These are phyloP conservation scores for Sibirionetta formosa DNA, from an alignment of 2,797 vertebrate species.

Conservation along the genomic window DNA sequence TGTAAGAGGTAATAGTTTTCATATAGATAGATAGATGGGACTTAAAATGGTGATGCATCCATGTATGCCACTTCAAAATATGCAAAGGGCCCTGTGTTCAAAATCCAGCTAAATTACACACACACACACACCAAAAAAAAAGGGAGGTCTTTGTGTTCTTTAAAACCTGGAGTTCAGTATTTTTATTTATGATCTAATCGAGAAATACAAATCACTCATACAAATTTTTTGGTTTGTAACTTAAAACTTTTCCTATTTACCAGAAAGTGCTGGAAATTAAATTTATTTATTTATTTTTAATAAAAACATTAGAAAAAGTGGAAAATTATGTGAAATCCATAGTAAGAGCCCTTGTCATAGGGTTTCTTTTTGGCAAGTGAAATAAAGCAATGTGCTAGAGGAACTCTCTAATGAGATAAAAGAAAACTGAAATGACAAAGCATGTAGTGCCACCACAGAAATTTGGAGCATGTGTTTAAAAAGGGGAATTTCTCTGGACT, in stretches of 20 bases:
- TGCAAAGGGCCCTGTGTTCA: background rate
- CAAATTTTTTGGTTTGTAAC: background rate
- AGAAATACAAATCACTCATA: background rate
- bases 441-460: background rate
- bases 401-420: constrained; percentile 15
- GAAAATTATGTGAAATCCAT: constrained; percentile 7
- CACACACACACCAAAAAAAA: background rate
- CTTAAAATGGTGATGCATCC: background rate
- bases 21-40: background rate
- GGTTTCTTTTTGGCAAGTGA: background rate
- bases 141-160: background rate
- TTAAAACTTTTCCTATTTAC: background rate
- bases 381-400: background rate
- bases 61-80: background rate
- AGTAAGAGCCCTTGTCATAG: background rate
- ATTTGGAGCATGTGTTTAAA: background rate
- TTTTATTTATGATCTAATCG: background rate
- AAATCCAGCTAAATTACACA: background rate
- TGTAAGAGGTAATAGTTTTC: background rate
- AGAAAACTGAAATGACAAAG: constrained; percentile 10
- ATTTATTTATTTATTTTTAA: background rate
- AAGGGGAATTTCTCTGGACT: background rate
- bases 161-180: background rate
- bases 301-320: background rate
- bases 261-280: background rate